phyloP scores from a whole-genome alignment of 2,113 vertebrate species.

The Gavialis gangeticus region DNA sequence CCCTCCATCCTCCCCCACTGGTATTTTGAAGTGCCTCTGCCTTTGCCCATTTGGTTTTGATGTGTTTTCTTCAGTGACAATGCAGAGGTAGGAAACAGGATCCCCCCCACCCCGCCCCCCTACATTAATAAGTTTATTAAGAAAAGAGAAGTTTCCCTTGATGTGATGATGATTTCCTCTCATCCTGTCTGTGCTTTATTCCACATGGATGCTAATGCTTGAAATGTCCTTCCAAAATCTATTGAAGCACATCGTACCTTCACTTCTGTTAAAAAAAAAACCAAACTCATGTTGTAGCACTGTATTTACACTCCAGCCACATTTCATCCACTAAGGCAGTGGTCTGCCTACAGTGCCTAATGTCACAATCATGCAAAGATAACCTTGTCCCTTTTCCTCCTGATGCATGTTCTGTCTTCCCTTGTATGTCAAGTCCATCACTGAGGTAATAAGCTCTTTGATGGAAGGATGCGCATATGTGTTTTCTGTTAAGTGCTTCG shows the following conservation, averaged over 20 bases:
- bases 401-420: background rate
- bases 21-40: background rate
- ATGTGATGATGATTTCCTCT: background rate
- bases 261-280: background rate
- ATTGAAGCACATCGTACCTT: rapidly evolving
- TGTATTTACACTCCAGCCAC: background rate
- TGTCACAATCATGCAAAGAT: background rate
- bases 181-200: background rate
- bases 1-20: too few species aligned
- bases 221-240: background rate
- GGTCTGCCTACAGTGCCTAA: background rate
- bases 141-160: background rate
- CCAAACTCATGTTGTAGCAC: background rate
- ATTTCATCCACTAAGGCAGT: background rate
- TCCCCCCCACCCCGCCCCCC: too few species aligned
- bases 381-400: background rate
- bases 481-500: slow-evolving; percentile 46
- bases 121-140: background rate
- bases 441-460: background rate
- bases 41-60: background rate
- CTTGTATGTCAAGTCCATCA: slow-evolving; percentile 5
- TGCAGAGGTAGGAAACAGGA: background rate
- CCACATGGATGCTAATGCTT: background rate
- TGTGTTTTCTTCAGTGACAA: background rate
- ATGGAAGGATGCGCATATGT: background rate